phyloP scores from a whole-genome alignment of 2,888 invertebrate species.

The Andrena flavipes region DNA sequence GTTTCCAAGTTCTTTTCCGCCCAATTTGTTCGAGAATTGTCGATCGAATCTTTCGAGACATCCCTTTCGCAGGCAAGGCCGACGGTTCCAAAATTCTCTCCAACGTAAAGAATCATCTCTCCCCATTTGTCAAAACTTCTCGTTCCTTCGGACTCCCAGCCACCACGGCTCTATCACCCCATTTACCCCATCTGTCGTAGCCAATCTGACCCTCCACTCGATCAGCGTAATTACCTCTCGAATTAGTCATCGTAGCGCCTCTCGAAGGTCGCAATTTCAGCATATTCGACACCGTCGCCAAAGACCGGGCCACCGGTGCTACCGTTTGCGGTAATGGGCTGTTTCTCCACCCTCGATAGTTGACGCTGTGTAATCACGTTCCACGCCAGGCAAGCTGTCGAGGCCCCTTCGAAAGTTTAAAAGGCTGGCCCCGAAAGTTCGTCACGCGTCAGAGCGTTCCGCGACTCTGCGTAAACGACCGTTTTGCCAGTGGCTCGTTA shows the following conservation, averaged over 20 bases:
- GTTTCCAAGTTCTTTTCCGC: neutral
- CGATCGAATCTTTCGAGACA: neutral
- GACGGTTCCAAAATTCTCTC: too few relatives aligned
- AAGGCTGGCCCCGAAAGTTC: constrained; percentile 18
- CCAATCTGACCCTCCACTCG: neutral
- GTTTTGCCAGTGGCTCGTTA: constrained; percentile 12
- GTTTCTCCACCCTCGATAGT: constrained; percentile 15
- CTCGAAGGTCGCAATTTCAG: neutral
- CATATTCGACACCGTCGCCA: neutral
- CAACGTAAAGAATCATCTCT: neutral
- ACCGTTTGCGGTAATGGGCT: neutral
- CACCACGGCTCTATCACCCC: neutral
- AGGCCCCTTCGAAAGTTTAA: constrained; percentile 18
- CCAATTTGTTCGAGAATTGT: neutral
- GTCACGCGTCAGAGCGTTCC: neutral
- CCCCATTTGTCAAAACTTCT: neutral
- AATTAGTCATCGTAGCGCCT: constrained; percentile 3
- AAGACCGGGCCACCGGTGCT: neutral
- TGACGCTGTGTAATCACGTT: constrained; percentile 20
- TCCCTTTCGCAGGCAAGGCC: too few relatives aligned
- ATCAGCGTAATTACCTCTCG: too few relatives aligned
- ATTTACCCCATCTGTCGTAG: neutral
- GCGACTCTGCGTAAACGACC: neutral
- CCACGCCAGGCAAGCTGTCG: neutral
- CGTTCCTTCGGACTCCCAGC: neutral